phyloP scores from a whole-genome alignment of 2,797 vertebrate species.

The Poecilia velifera region DNA sequence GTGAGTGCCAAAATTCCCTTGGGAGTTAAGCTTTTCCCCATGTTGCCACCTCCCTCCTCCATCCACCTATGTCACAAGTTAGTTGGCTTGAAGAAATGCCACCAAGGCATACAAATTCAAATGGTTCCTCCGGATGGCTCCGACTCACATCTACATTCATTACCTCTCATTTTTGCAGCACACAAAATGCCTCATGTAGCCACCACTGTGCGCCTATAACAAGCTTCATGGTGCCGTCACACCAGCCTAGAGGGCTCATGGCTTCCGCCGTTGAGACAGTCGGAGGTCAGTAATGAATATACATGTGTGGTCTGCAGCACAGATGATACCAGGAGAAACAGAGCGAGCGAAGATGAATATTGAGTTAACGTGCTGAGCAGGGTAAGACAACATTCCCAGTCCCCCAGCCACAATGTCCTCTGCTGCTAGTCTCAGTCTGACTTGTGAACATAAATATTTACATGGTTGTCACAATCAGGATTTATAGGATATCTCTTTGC shows the following conservation, averaged over 20 bases:
- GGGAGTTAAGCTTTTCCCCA: conserved; percentile 39
- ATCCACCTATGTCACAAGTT: conserved; percentile 35
- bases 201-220: conserved; percentile 32
- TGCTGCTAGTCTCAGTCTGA: conserved; percentile 71
- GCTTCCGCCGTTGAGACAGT: conserved; percentile 60
- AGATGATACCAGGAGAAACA: conserved; percentile 63
- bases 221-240: conserved; percentile 51
- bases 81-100: conserved; percentile 47
- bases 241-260: conserved; percentile 52
- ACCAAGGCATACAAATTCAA: conserved; percentile 64
- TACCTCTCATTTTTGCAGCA: conserved; percentile 50
- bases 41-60: conserved; percentile 32
- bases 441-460: conserved; percentile 81
- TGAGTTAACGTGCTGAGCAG: conserved; percentile 70
- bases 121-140: conserved; percentile 50
- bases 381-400: conserved; percentile 59
- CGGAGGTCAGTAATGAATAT: conserved; percentile 80
- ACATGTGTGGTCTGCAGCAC: conserved; percentile 72
- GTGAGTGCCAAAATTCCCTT: conserved; percentile 22
- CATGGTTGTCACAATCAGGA: conserved; percentile 71
- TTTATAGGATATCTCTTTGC: conserved; percentile 69
- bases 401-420: conserved; percentile 71
- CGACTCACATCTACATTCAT: conserved; percentile 63
- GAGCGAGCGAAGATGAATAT: conserved; percentile 73
- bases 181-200: conserved; percentile 49